Evolutionary conservation across 2,113 vertebrate genomes (phyloP), one percentile per base, ranked within the genome.

Genomic region (Agelaius tricolor): DNA sequence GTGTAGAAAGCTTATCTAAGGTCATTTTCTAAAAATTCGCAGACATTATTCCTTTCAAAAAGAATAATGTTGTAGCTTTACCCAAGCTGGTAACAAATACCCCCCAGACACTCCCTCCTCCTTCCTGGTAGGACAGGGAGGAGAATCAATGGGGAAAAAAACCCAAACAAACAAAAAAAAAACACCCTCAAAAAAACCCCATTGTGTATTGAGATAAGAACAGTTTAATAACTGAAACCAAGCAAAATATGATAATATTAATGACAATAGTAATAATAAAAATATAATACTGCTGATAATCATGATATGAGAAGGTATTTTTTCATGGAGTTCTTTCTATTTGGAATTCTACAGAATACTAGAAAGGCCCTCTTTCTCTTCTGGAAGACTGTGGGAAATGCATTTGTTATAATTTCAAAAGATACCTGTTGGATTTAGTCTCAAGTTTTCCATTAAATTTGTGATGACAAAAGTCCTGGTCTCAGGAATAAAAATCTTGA

Each of bases 171-270:
- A 43, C 30, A 22, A 28, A 55, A 43, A 43, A 69, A 23, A 57
- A 17, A 2, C 26, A 1, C 3, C 17, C 44, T 6, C 5, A 44
- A 58, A 30, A 58, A 66, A 81, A 33, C 1, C 7, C 11, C 8
- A 21, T 17, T 3, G 2, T 51, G 19, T 15, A 3, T 59, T 74
- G 33, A 74, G 28, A 39, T 67, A 46, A 88, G 31, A 80, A 21
- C 33, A 39, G 30, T 52, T 75, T 46, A n/a, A 26, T 44, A 61
- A 52, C 24, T 59, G 33, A 68, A 52, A 54, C 39, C 11, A 61
- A 54, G 10, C 26, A n/a, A 82, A 82, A 30, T 21, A 30, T 10
- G 13, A 11, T 67, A 39, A 39, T 46, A n/a, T 15, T 39, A 46
- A 41, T 75, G 33, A 31, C 31, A 75, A 10, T 13, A 26, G 35